Evolutionary conservation across 2,797 vertebrate genomes (phyloP).

Genomic region (Nasua narica): DNA sequence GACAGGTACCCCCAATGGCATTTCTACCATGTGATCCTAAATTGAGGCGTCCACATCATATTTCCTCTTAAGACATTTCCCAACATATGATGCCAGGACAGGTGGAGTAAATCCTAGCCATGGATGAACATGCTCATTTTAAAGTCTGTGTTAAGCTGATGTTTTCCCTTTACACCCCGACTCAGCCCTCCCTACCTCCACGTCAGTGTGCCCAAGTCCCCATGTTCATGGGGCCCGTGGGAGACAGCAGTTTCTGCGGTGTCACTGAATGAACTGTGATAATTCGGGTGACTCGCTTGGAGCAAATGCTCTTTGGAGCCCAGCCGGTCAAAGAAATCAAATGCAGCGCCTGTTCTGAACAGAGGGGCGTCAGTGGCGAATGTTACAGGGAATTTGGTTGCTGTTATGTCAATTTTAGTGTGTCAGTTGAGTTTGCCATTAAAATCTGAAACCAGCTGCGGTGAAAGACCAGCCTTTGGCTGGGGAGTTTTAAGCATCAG

Average conservation of each 20-base stretch:
- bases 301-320: constrained; percentile 65
- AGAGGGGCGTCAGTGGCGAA: constrained; percentile 70
- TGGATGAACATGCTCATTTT: constrained; percentile 58
- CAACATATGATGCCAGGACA: neutral
- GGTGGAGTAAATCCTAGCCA: constrained; percentile 42
- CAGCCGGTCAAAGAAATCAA: constrained; percentile 64
- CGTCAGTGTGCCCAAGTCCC: constrained; percentile 56
- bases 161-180: neutral
- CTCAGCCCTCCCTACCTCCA: neutral
- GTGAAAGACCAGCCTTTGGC: constrained; percentile 76
- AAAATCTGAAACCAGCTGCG: constrained; percentile 80
- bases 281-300: constrained; percentile 50
- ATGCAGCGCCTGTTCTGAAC: constrained; percentile 66
- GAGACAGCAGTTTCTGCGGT: constrained; percentile 71
- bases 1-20: neutral
- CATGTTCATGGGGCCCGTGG: constrained; percentile 56
- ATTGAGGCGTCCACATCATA: neutral
- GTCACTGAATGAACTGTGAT: constrained; percentile 54
- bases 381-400: constrained; percentile 43
- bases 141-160: constrained; percentile 60
- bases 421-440: constrained; percentile 77
- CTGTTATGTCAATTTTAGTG: constrained; percentile 66
- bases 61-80: neutral
- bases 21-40: neutral
- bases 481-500: constrained; percentile 76